Base-by-base conservation (phyloP, 2,797 vertebrate species). In the Cuculus canorus region DNA sequence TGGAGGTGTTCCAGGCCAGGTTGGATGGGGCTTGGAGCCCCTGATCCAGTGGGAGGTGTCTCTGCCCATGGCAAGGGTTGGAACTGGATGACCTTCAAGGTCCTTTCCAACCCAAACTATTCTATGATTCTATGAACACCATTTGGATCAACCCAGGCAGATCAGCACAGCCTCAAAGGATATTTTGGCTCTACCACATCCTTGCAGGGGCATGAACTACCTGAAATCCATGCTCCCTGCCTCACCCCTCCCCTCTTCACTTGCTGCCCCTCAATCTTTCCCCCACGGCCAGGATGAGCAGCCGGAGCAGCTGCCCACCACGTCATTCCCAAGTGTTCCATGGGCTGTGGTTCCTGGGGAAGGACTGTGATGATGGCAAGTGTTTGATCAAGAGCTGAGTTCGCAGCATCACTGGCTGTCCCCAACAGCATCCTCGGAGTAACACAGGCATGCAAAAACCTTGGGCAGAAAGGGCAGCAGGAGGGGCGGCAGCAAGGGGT, bases 361-460 rank as follows among this genome's bases (percentile, higher is more conserved):
- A 65, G 64, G 37, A 19, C 16, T 1, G 1, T 1, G 33, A 28
- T 10, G 82, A 37, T 9, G 10, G 52, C 0, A 19, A 60, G 50
- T 1, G 30, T 13, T 15, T 5, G 21, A 41, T 25, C 45, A 41
- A 18, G 41, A 48, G 63, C 65, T 22, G 56, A 41, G 68, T 23
- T 48, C 4, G 63, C 65, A 27, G 60, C 13, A 8, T 37, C 72
- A 6, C 56, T 24, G 64, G 19, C 79, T 65, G 66, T 61, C 71
- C 64, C 81, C 87, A 66, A 11, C 43, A 66, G 60, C 9, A 2
- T 63, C 87, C 79, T 69, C 13, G 1, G 17, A 17, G 63, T 2
- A 76, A 73, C 85, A 95, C 82, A 79, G 52, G 72, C 47, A 9
- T 3, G 0, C 4, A 2, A n/a, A 52, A 13, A 48, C 54, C 84